phyloP scores from a whole-genome alignment of 2,888 invertebrate species.

The Spatulosminthurus flaviceps region DNA sequence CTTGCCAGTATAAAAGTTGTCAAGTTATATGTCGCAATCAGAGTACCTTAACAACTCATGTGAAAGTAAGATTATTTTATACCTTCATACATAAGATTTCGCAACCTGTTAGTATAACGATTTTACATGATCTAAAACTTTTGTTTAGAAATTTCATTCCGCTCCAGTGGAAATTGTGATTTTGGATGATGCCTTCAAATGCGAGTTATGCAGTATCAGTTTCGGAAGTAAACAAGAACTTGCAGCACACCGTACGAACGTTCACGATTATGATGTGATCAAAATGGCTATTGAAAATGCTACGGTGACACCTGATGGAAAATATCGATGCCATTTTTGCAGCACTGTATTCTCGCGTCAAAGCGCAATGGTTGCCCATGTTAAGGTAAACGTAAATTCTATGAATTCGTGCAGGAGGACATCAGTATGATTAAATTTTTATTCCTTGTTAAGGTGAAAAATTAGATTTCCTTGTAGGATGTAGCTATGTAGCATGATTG shows the following conservation, averaged over 20 bases:
- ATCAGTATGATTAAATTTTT: no score
- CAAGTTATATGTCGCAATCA: constrained; percentile 21
- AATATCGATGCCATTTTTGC: constrained; percentile 45
- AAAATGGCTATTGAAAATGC: constrained; percentile 42
- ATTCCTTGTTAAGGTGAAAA: no score
- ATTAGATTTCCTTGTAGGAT: no score
- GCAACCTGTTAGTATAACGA: no score
- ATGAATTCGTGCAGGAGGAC: no score
- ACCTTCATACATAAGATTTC: no score
- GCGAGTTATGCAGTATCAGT: constrained; percentile 4
- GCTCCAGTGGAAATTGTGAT: constrained; percentile 36
- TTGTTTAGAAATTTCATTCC: constrained; percentile 27
- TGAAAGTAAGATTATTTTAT: constrained; percentile 27
- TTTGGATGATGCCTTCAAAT: constrained; percentile 28
- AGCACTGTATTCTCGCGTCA: constrained; percentile 30
- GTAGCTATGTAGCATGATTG: no score
- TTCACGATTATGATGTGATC: constrained; percentile 35
- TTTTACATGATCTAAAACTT: neutral
- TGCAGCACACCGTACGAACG: neutral
- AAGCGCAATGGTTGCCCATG: constrained; percentile 45
- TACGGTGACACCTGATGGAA: constrained; percentile 32
- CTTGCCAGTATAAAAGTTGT: constrained; percentile 41
- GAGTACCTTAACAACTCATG: constrained; percentile 24
- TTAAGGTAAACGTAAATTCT: constrained; percentile 29
- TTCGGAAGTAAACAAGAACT: constrained; percentile 22